Evolutionary conservation across 2,888 invertebrate genomes (phyloP).

Genomic region (Protophormia terraenovae): DNA sequence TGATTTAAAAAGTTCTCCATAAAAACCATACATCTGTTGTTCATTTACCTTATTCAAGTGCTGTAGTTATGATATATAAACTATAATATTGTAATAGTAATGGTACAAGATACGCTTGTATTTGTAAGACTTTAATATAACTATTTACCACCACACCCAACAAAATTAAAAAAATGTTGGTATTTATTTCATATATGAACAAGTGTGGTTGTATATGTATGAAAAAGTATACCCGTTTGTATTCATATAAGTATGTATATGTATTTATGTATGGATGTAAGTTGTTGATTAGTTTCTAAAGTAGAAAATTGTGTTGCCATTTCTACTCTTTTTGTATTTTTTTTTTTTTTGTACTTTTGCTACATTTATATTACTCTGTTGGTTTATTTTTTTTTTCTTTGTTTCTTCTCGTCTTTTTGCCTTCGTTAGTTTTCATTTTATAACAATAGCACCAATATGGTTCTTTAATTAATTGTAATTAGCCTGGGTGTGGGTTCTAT

Average conservation of each 20-base stretch:
- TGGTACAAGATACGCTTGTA: too few relatives aligned
- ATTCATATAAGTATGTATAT: neutral
- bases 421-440: slow-evolving; percentile 28
- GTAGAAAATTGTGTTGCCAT: slow-evolving; percentile 46
- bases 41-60: too few relatives aligned
- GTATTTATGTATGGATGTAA: neutral
- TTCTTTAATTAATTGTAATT: slow-evolving; percentile 50
- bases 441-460: slow-evolving; percentile 39
- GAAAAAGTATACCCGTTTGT: neutral
- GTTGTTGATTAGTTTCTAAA: slow-evolving; percentile 56
- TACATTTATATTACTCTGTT: neutral
- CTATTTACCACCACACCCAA: too few relatives aligned
- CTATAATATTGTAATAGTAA: too few relatives aligned
- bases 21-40: too few relatives aligned
- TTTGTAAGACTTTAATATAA: too few relatives aligned
- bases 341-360: neutral
- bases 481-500: neutral
- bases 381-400: neutral
- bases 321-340: neutral
- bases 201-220: neutral
- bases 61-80: too few relatives aligned
- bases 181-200: neutral
- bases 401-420: neutral
- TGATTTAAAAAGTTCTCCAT: too few relatives aligned
- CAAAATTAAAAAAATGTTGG: too few relatives aligned